Conservation (phyloP, 2,797 vertebrate genomes). For the Acestrorhynchus altus region DNA sequence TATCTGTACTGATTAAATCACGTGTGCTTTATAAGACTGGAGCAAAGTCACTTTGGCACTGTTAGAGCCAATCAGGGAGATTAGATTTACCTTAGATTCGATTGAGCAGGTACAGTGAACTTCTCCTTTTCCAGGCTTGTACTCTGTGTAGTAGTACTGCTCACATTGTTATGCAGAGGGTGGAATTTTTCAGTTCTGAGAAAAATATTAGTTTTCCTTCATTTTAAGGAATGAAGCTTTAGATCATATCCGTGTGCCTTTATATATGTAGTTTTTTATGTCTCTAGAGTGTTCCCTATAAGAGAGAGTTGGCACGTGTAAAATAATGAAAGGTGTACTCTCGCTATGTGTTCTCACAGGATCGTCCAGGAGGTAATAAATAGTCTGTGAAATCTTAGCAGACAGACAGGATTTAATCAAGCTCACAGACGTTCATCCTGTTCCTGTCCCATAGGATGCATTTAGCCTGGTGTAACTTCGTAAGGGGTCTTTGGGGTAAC, state of each 20-base stretch:
- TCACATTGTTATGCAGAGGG: constrained; percentile 7
- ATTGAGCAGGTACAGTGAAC: constrained; percentile 18
- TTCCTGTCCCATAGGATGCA: constrained; percentile 25
- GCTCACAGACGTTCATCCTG: constrained; percentile 23
- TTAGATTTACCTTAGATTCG: constrained; percentile 29
- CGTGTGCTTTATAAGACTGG: constrained; percentile 20
- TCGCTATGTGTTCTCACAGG: background rate
- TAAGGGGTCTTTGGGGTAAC: constrained; percentile 25
- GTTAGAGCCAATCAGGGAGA: constrained; percentile 36
- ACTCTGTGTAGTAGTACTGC: constrained; percentile 10
- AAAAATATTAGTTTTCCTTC: background rate
- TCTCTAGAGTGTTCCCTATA: background rate
- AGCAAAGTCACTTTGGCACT: constrained; percentile 44
- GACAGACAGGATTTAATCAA: constrained; percentile 17
- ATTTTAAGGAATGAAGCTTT: background rate
- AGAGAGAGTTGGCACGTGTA: background rate
- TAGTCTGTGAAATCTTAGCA: constrained; percentile 11
- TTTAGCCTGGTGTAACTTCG: constrained; percentile 40
- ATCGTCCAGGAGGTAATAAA: constrained; percentile 2
- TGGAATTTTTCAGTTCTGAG: background rate
- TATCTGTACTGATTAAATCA: constrained; percentile 44
- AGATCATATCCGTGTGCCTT: background rate
- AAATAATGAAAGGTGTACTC: no score
- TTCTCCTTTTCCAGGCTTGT: background rate
- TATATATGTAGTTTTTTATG: background rate